These are phyloP conservation scores for Cyprinodon tularosa DNA, from an alignment of 2,113 vertebrate species.

Conservation along the genomic window DNA sequence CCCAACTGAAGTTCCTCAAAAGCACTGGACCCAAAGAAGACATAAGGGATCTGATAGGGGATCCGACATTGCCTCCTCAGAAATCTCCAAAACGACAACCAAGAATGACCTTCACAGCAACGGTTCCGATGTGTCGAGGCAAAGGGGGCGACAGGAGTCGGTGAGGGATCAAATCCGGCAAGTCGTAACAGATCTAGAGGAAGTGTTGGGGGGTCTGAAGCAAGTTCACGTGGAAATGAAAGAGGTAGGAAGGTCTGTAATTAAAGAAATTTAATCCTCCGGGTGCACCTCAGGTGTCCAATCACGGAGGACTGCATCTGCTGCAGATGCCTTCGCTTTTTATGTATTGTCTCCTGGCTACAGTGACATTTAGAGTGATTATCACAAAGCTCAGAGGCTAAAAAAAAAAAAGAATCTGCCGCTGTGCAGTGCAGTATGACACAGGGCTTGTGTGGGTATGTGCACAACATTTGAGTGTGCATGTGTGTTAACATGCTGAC, in stretches of 20 bases:
- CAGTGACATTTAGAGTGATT: constrained; percentile 51
- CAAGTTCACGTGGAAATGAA: constrained; percentile 84
- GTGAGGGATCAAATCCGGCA: constrained; percentile 81
- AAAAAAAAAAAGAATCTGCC: background rate
- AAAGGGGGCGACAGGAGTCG: constrained; percentile 55
- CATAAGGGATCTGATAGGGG: constrained; percentile 25
- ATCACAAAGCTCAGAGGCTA: constrained; percentile 6
- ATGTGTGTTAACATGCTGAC: constrained; percentile 20
- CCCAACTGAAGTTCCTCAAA: constrained; percentile 77
- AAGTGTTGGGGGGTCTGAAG: constrained; percentile 81
- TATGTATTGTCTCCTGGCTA: constrained; percentile 3
- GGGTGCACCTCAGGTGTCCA: constrained; percentile 24
- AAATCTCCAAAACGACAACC: constrained; percentile 14
- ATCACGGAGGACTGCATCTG: constrained; percentile 12
- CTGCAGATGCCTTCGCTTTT: constrained; percentile 33
- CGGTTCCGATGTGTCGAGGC: constrained; percentile 35
- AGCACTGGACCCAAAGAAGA: constrained; percentile 55
- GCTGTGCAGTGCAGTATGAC: constrained; percentile 18
- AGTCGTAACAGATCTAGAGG: constrained; percentile 81
- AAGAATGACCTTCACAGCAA: constrained; percentile 13
- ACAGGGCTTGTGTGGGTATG: constrained; percentile 26
- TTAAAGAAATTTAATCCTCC: constrained; percentile 32
- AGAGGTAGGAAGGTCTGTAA: constrained; percentile 75
- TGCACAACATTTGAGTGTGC: background rate
- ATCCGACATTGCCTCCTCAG: constrained; percentile 11